Conservation (phyloP, 2,888 invertebrate genomes). For the Dione vanillae region DNA sequence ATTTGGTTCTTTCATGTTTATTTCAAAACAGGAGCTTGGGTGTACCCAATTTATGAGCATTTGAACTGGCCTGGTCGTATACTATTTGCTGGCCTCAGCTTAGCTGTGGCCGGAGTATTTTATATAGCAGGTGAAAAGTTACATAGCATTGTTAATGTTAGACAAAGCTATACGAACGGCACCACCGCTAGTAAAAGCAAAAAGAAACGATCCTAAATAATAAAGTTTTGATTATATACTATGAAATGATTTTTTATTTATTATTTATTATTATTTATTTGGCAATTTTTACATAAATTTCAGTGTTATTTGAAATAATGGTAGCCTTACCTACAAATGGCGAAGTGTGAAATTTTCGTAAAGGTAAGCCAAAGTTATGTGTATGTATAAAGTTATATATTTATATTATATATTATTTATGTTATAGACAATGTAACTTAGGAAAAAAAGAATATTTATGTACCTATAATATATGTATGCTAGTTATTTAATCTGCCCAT, state of each 20-base stretch:
- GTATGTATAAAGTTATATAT: no score
- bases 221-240: conserved; percentile 7
- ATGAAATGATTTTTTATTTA: not conserved
- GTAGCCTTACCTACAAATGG: no score
- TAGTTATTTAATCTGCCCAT: no score
- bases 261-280: no score
- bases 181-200: conserved; percentile 25
- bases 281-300: no score
- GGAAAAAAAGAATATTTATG: no score
- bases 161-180: conserved; percentile 43
- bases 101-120: conserved; percentile 82
- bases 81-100: conserved; percentile 86
- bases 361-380: no score
- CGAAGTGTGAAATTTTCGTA: no score
- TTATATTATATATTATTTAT: no score
- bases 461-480: no score
- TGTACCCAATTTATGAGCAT: conserved; percentile 93
- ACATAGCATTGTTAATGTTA: conserved; percentile 87
- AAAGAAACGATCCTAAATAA: conserved; percentile 29
- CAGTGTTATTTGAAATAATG: no score
- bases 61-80: conserved; percentile 87
- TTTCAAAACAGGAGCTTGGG: conserved; percentile 90
- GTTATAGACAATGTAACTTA: no score
- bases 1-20: conserved; percentile 89
- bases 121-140: conserved; percentile 90